Evolutionary conservation across 2,888 invertebrate genomes (phyloP).

Genomic region (Harpalus rubripes): DNA sequence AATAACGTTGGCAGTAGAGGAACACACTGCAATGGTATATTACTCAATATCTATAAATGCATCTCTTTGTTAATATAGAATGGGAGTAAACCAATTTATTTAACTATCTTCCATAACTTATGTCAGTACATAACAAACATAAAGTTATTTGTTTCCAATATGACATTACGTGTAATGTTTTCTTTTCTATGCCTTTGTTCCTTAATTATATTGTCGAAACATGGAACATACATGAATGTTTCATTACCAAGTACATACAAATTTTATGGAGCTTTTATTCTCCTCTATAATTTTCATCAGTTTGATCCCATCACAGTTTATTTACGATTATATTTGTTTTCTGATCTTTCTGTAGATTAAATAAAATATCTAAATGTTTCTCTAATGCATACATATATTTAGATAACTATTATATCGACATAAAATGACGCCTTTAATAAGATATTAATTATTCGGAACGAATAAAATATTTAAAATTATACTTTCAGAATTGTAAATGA

Average conservation of each 20-base stretch:
- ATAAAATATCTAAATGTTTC: neutral
- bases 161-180: neutral
- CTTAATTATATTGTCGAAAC: neutral
- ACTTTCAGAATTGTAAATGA: no score
- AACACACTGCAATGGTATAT: neutral
- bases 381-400: no score
- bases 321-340: neutral
- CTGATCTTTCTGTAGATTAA: neutral
- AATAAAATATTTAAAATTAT: no score
- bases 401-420: no score
- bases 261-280: neutral
- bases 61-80: conserved; percentile 7
- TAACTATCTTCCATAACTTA: neutral
- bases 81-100: neutral
- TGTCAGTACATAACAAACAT: neutral
- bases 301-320: neutral
- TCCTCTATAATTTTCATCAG: neutral
- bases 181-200: neutral
- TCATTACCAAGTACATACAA: neutral
- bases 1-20: neutral
- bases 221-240: neutral
- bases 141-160: neutral
- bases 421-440: no score
- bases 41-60: neutral
- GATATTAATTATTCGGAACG: no score